Evolutionary conservation across 1,140 invertebrate species (phyloP), one percentile per base, ranked within the genome.

Genomic region (Idris sp.): DNA sequence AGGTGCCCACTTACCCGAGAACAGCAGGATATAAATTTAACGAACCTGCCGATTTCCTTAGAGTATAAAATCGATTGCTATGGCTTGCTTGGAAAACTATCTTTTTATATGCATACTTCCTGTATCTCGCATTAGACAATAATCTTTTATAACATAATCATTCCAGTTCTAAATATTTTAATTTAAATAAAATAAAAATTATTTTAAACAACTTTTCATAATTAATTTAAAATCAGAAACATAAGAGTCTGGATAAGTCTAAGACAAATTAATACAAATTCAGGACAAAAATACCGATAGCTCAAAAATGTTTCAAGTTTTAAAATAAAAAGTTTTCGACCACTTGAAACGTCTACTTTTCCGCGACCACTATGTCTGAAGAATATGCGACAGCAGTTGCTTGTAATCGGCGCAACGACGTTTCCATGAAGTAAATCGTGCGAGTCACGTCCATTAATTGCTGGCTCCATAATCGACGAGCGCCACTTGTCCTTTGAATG

Each of bases 391-490:
- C 77, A 76, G 48, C 62, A 44, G 72, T 58, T 80, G 80, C 80
- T 73, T 67, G 78, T 80, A 82, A 79, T 81, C 79, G 77, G 72
- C 58, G 77, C 75, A 76, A 58, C 67, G 75, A 78, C 74, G 77
- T 81, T 80, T 80, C 71, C 73, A 80, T 58, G 64, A 71, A 72
- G 74, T 62, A 62, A 84, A 83, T 81, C 79, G 78, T 72, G 76
- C 79, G 68, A 82, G 83, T 84, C 83, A 84, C 81, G 77, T 81
- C 72, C 36, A 77, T 84, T 84, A 84, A 84, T 84, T 84, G 83
- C 81, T 76, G 77, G 77, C 74, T 79, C 73, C 73, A 62, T 76
- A 62, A 61, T 64, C 68, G 49, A 68, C 54, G 68, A 68, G 58
- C 62, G 74, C 69, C 73, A 75, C 64, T 75, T 71, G 65, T 65